Conservation (phyloP, 2,113 vertebrate genomes). For the Pavo muticus region DNA sequence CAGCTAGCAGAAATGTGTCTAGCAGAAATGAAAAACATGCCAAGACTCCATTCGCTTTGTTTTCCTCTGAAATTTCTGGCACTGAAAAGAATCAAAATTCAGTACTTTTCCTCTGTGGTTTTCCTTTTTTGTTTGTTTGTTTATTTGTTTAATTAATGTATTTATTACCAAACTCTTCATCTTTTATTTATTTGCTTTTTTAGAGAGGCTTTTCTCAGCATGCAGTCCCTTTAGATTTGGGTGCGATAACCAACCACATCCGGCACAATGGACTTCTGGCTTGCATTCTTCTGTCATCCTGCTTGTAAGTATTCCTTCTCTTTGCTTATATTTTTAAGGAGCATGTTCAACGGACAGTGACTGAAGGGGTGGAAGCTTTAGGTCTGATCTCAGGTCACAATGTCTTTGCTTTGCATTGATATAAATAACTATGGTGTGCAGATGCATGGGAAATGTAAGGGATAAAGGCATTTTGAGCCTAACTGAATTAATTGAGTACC, state of each 20-base stretch:
- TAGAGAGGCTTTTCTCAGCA: constrained; percentile 10
- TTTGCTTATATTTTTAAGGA: neutral
- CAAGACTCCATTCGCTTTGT: neutral
- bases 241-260: neutral
- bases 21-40: neutral
- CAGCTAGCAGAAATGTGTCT: neutral
- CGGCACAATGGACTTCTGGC: rapidly evolving
- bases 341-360: neutral
- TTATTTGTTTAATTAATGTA: neutral
- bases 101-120: neutral
- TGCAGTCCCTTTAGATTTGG: constrained; percentile 13
- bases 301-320: constrained; percentile 43
- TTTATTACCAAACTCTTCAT: neutral
- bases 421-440: neutral
- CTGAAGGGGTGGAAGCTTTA: neutral
- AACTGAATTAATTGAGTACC: constrained; percentile 9
- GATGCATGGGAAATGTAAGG: constrained; percentile 4
- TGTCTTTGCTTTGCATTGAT: neutral
- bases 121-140: neutral
- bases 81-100: neutral
- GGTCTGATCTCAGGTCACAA: neutral
- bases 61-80: constrained; percentile 3
- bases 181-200: constrained; percentile 36
- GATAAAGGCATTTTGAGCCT: neutral
- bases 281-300: neutral